Base-by-base conservation (phyloP, 2,797 vertebrate genomes). In the Phrynocephalus forsythii region DNA sequence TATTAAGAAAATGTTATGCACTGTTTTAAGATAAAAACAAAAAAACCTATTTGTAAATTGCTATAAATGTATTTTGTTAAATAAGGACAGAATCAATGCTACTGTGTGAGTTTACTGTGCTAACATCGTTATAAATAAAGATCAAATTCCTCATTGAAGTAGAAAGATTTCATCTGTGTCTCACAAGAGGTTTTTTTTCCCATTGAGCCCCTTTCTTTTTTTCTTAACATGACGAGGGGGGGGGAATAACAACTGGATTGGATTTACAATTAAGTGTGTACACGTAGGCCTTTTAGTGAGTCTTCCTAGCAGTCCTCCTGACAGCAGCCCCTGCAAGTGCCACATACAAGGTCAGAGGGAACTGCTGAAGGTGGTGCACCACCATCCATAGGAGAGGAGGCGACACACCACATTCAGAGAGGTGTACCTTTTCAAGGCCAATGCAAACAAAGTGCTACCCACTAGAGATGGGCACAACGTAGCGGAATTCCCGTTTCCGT, bases 41-140 rank as follows among this genome's bases (percentile, higher is more conserved):
- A 96, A 96, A 92, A 95, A 68, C 73, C 63, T 88, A 96, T 97
- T 97, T 97, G 96, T 97, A 97, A 96, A 97, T 95, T 96, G 96
- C 96, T 97, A 96, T 97, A 97, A 96, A 97, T 96, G 97, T 97
- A 97, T 97, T 97, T 97, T 97, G 96, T 97, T 97, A 96, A 96
- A 95, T 95, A 95, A 97, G 96, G 97, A 97, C 95, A 96, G 95
- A 85, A 97, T 96, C 94, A 94, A 95, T 96, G 96, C 96, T 97
- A 97, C 94, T 93, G 96, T 97, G 97, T 97, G 95, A 96, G 95
- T 97, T 97, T 96, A 97, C 95, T 96, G 96, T 97, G 96, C 95
- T 96, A 96, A 97, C 95, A 97, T 97, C 96, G 96, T 97, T 96
- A 96, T 96, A 97, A 97, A 97, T 97, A 97, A 97, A 97, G 95